Evolutionary conservation across 1,140 invertebrate species (phyloP), one percentile per base, ranked within the genome.

Genomic region (Tribolium castaneum): DNA sequence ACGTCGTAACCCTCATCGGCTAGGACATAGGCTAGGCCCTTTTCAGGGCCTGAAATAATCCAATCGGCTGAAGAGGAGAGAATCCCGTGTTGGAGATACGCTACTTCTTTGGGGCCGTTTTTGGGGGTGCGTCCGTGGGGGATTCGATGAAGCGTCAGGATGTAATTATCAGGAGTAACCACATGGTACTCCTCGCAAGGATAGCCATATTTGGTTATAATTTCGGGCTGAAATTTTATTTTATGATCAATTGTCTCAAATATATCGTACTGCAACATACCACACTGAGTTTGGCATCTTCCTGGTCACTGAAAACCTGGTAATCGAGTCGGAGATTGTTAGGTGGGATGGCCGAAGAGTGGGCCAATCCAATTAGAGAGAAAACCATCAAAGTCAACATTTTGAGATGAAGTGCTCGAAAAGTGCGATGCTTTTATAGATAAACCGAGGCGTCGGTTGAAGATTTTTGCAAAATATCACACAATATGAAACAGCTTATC

Each of bases 1-100:
- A 96, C 94, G 82, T 96, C 94, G 80, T 91, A 96, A 22, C 93
- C 93, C 77, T 86, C 86, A 86, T 94, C 92, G 3, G 92, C 90
- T 5, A 94, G 85, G 19, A 92, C 85, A 81, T 92, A 94, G 9
- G 83, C 93, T 92, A 78, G 16, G 13, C 50, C 62, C 6, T 78
- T 66, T 12, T 49, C 45, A 16, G 49, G 50, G 16, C 90, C 90
- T 30, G 89, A 86, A 1, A 92, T 86, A 9, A 94, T 80, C 89
- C 90, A 95, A 80, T 91, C 90, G 0, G 91, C 89, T 0, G 92
- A 91, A 77, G 89, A 91, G 6, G 88, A 88, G 0, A 94, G 83
- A 0, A 95, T 82, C 6, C 93, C 94, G 81, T 95, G 94, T 84
- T 92, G 91, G 1, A 94, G 59, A 39, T 59, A 76, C 6, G 62